Percentiles rank a stretch among this genome's conserved stretches.
Evolutionary conservation across 2,113 vertebrate species (phyloP).

Genomic region (Athene noctua): DNA sequence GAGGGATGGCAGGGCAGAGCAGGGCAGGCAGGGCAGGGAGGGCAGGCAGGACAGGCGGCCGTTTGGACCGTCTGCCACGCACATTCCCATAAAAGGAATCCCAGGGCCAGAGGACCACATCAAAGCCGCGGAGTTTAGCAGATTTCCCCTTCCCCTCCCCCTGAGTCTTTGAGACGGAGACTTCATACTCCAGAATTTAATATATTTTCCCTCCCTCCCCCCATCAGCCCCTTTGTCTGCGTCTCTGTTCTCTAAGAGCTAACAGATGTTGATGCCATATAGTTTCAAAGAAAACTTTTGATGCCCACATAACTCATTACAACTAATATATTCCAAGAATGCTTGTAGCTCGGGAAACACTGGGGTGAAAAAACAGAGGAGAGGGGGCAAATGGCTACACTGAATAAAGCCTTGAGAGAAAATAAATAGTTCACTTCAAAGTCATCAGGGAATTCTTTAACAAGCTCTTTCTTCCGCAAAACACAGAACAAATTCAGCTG

Average conservation of each 20-base stretch:
- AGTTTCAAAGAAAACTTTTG: constrained; percentile 74
- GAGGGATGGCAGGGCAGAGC: background rate
- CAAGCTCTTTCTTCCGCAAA: constrained; percentile 46
- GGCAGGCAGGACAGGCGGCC: background rate
- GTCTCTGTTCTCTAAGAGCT: constrained; percentile 76
- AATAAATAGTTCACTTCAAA: constrained; percentile 64
- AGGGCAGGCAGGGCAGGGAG: background rate
- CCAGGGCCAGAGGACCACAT: constrained; percentile 67
- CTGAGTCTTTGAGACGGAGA: constrained; percentile 58
- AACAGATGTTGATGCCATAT: constrained; percentile 77
- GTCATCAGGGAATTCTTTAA: constrained; percentile 60
- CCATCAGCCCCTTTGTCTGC: constrained; percentile 69
- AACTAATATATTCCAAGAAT: constrained; percentile 71
- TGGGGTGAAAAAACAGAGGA: constrained; percentile 46
- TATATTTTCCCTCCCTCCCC: constrained; percentile 59
- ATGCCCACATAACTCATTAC: constrained; percentile 69
- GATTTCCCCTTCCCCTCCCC: constrained; percentile 68
- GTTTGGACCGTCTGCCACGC: constrained; percentile 10
- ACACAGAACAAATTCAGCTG: constrained; percentile 29
- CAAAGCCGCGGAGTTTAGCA: constrained; percentile 65
- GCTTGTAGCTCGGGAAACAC: constrained; percentile 58
- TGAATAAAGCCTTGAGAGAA: constrained; percentile 52
- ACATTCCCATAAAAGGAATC: constrained; percentile 72
- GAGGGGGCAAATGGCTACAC: constrained; percentile 42
- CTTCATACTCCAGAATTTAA: constrained; percentile 70